A percentile compares a stretch with the other conserved stretches of the same genome.
These are phyloP conservation scores for Ostrea denselamellosa DNA, from an alignment of 1,140 invertebrate genomes.

Conservation along the genomic window DNA sequence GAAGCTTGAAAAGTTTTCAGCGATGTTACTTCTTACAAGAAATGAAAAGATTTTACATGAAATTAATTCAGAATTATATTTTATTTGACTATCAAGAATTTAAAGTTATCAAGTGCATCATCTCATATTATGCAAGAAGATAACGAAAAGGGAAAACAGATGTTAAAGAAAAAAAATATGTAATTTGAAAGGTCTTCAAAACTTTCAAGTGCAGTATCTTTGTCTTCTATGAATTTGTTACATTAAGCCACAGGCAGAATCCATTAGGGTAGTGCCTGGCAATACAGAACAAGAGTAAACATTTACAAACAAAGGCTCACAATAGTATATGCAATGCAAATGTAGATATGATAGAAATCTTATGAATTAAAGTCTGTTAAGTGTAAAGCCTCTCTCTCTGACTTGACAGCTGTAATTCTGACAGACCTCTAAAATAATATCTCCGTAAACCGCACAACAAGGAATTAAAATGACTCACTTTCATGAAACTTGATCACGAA, in stretches of 20 bases:
- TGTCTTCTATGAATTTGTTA: background rate
- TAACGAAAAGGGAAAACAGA: background rate
- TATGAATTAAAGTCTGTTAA: background rate
- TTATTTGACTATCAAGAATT: background rate
- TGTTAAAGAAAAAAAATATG: background rate
- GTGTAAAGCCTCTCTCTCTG: background rate
- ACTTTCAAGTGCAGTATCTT: background rate
- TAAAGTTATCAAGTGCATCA: background rate
- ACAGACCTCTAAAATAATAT: background rate
- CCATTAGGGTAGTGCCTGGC: slow-evolving; percentile 21
- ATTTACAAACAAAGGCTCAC: slow-evolving; percentile 11
- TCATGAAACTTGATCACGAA: too few species aligned
- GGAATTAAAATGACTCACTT: background rate
- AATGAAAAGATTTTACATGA: too few species aligned
- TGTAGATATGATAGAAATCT: background rate
- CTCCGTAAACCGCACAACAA: background rate
- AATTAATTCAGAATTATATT: too few species aligned
- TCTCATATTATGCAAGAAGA: background rate
- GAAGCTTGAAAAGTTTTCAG: too few species aligned
- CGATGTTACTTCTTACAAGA: too few species aligned
- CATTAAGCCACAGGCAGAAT: background rate
- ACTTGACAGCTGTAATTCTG: background rate
- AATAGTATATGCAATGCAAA: slow-evolving; percentile 27
- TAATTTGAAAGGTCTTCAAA: background rate
- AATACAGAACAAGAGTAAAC: background rate